A percentile compares a stretch with the other conserved stretches of the same genome.
Conservation (phyloP, 1,140 invertebrate genomes). For the Philopotamus ludificatus region DNA sequence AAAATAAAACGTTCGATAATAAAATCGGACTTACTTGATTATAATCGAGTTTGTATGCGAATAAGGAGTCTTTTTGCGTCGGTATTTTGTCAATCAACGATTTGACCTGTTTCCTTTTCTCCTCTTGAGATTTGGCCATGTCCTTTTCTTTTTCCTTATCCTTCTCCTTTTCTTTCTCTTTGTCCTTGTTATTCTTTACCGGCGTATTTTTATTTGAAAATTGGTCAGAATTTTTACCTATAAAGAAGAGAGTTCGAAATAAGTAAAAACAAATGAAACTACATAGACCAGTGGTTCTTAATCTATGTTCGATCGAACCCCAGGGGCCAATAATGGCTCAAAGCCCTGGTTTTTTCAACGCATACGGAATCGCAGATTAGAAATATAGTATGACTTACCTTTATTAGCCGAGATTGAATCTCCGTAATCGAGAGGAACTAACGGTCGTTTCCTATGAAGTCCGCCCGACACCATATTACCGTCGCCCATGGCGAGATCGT, state of each 20-base stretch:
- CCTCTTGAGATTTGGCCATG: conserved; percentile 78
- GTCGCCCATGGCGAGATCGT: conserved; percentile 68
- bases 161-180: conserved; percentile 50
- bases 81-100: conserved; percentile 97
- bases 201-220: conserved; percentile 4
- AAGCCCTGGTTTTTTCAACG: too few species aligned
- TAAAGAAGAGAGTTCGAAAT: too few species aligned
- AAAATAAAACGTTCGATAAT: conserved; percentile 2
- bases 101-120: conserved; percentile 95
- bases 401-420: conserved; percentile 38
- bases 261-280: too few species aligned
- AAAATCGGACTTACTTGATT: conserved; percentile 68
- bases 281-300: too few species aligned
- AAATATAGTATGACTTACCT: conserved; percentile 6
- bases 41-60: conserved; percentile 92
- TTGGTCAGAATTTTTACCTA: conserved; percentile 16
- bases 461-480: conserved; percentile 16
- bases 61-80: conserved; percentile 91
- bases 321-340: too few species aligned
- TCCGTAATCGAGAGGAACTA: conserved; percentile 41
- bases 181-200: not conserved
- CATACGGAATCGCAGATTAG: too few species aligned
- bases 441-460: conserved; percentile 30
- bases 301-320: too few species aligned
- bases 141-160: conserved; percentile 61